phyloP scores from a whole-genome alignment of 1,140 invertebrate species.

The Ruditapes philippinarum region DNA sequence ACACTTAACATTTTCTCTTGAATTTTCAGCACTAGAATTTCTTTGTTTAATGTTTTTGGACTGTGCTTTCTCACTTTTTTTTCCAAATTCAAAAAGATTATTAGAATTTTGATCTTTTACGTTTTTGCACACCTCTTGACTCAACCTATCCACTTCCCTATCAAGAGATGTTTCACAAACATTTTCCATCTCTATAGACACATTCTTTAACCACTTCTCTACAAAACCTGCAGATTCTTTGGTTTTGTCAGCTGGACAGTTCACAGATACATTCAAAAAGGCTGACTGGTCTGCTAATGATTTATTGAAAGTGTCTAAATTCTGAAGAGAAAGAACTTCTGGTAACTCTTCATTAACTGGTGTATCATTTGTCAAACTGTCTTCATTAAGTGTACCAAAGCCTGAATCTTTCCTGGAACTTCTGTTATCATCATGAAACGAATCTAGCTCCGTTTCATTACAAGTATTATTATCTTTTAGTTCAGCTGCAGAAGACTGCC shows the following conservation, averaged over 20 bases:
- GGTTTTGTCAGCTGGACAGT: not conserved
- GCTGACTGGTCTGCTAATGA: not conserved
- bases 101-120: not conserved
- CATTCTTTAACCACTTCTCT: conserved; percentile 25
- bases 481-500: not conserved
- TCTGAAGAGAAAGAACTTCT: not conserved
- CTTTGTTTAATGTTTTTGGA: too few relatives aligned
- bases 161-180: not conserved
- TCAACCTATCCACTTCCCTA: not conserved
- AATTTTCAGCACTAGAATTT: not conserved
- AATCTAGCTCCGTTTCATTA: not conserved
- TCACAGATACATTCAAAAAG: conserved; percentile 4
- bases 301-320: conserved; percentile 11
- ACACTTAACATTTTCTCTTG: not conserved
- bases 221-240: not conserved
- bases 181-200: conserved; percentile 8
- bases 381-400: conserved; percentile 13
- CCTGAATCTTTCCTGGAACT: conserved; percentile 28
- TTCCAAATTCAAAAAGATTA: not conserved
- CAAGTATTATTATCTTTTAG: not conserved
- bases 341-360: not conserved
- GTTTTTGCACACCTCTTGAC: not conserved
- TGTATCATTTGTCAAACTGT: conserved; percentile 9
- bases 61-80: not conserved
- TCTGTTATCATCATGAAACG: not conserved